Conservation (phyloP, 1,140 invertebrate species). For the Schlechtendalia chinensis region DNA sequence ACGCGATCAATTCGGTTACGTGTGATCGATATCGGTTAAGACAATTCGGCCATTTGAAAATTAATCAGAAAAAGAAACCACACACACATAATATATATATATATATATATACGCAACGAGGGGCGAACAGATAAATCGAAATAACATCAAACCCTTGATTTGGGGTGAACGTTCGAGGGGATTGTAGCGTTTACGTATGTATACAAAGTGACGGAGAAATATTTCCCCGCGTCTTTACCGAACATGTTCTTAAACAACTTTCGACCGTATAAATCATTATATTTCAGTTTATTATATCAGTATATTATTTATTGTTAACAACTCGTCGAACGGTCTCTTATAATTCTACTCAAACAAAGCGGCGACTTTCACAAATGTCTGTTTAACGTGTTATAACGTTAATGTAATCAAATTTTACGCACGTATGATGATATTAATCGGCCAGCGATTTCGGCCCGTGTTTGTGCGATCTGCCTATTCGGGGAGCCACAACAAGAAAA, state of each 20-base stretch:
- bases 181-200: neutral
- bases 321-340: neutral
- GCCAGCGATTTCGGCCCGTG: too few relatives aligned
- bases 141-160: neutral
- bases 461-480: neutral
- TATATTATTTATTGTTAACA: neutral
- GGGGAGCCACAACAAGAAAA: too few relatives aligned
- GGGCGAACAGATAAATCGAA: neutral
- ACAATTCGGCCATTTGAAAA: constrained; percentile 1
- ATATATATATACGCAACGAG: too few relatives aligned
- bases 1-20: constrained; percentile 17
- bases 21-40: constrained; percentile 9
- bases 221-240: neutral
- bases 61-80: constrained; percentile 1
- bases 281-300: too few relatives aligned
- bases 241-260: neutral
- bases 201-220: neutral
- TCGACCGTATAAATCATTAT: neutral
- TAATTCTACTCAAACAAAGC: too few relatives aligned
- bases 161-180: neutral
- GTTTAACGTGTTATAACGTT: too few relatives aligned
- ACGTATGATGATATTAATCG: neutral
- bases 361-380: too few relatives aligned
- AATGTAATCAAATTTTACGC: too few relatives aligned
- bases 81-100: neutral